These are phyloP conservation scores for Ailuropoda melanoleuca DNA, from an alignment of 2,113 vertebrate genomes.

Conservation along the genomic window DNA sequence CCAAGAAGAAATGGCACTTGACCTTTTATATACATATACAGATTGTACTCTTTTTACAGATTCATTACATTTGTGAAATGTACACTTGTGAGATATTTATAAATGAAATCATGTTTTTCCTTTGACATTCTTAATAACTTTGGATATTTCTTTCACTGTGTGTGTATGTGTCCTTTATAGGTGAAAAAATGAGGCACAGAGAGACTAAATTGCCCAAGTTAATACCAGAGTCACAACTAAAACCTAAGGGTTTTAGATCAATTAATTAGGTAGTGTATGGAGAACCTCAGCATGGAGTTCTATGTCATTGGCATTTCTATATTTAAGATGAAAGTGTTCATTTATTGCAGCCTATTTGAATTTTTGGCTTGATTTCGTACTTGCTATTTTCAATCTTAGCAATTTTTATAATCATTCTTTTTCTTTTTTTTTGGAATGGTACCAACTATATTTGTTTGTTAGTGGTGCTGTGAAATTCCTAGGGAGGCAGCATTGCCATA, in stretches of 20 bases:
- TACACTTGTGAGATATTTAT: conserved; percentile 34
- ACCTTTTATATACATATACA: conserved; percentile 41
- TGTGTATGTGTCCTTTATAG: not conserved
- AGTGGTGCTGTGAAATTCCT: not conserved
- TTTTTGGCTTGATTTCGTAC: not conserved
- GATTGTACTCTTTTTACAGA: conserved; percentile 31
- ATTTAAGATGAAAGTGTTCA: not conserved
- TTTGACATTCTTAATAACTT: conserved; percentile 61
- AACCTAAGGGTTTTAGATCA: not conserved
- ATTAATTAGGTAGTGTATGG: not conserved
- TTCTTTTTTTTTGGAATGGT: not conserved
- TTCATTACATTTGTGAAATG: conserved; percentile 51
- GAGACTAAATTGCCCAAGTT: not conserved
- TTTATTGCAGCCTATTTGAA: not conserved
- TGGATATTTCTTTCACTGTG: conserved; percentile 35
- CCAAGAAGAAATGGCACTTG: conserved; percentile 19
- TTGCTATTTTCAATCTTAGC: conserved; percentile 1
- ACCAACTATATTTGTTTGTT: not conserved
- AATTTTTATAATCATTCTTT: not conserved
- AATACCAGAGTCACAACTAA: not conserved
- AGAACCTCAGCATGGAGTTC: not conserved
- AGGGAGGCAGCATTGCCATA: not conserved
- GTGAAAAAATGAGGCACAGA: not conserved
- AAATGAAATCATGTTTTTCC: conserved; percentile 54
- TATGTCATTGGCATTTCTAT: not conserved